These are phyloP conservation scores for Eremobia ochroleuca DNA, from an alignment of 2,888 invertebrate genomes.

Conservation along the genomic window DNA sequence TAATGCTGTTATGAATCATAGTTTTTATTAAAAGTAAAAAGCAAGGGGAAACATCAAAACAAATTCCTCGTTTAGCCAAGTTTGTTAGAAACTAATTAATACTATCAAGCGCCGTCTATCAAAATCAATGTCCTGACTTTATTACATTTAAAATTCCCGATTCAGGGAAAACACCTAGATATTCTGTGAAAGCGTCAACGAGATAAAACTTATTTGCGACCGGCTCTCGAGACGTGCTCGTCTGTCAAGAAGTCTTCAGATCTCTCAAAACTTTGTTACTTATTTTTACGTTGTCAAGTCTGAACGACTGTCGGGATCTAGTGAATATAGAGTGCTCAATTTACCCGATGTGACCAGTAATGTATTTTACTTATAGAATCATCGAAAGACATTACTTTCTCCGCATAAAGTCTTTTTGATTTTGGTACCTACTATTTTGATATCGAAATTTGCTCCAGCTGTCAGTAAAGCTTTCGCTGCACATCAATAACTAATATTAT, in stretches of 20 bases:
- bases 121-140: background rate
- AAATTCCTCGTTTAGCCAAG: slow-evolving; percentile 4
- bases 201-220: slow-evolving; percentile 47
- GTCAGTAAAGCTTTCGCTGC: slow-evolving; percentile 13
- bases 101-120: background rate
- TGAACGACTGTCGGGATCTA: slow-evolving; percentile 52
- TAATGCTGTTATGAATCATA: slow-evolving; percentile 40
- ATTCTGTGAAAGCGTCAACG: slow-evolving; percentile 24
- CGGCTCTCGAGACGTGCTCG: slow-evolving; percentile 41
- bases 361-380: slow-evolving; percentile 30
- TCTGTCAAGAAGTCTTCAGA: slow-evolving; percentile 50
- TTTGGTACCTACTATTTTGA: background rate
- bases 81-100: slow-evolving; percentile 14
- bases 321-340: slow-evolving; percentile 59
- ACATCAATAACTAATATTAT: slow-evolving; percentile 1
- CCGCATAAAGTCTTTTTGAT: background rate
- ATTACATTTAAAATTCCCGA: background rate
- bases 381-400: slow-evolving; percentile 7
- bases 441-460: slow-evolving; percentile 7
- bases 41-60: background rate
- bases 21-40: slow-evolving; percentile 5
- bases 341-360: slow-evolving; percentile 26
- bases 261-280: slow-evolving; percentile 52
- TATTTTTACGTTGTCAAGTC: slow-evolving; percentile 53
- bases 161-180: background rate